Conservation (phyloP, 1,140 invertebrate species). For the Brachystomella parvula region DNA sequence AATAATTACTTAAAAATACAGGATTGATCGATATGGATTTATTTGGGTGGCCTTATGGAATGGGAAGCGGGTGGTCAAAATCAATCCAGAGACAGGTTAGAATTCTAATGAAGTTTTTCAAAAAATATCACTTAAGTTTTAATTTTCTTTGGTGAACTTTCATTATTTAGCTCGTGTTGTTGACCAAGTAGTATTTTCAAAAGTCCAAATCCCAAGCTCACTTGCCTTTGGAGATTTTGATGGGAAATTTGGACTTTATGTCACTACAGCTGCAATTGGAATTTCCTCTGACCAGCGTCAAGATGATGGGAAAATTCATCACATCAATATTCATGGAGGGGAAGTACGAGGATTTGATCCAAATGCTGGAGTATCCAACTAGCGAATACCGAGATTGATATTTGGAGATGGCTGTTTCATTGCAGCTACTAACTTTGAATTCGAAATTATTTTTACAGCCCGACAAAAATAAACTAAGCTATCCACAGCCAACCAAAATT, state of each 20-base stretch:
- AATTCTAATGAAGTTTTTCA: not conserved
- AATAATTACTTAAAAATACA: not conserved
- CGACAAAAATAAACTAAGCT: no score
- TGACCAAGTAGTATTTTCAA: constrained; percentile 4
- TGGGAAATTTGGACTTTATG: constrained; percentile 20
- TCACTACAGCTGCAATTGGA: constrained; percentile 20
- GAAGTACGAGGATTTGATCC: constrained; percentile 1
- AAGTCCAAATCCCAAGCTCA: constrained; percentile 16
- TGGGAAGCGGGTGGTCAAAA: constrained; percentile 19
- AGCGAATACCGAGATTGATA: no score
- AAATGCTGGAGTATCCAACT: no score
- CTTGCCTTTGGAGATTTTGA: constrained; percentile 18
- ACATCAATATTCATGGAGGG: constrained; percentile 12
- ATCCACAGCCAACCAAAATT: no score
- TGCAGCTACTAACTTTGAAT: no score
- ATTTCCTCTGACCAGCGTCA: not conserved
- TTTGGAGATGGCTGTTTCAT: no score
- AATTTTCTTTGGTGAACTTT: not conserved
- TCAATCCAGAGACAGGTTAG: constrained; percentile 22
- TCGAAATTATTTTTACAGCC: no score
- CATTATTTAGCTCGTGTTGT: constrained; percentile 14
- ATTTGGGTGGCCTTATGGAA: constrained; percentile 20
- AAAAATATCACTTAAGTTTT: not conserved
- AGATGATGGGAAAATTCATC: constrained; percentile 22
- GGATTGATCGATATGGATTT: constrained; percentile 22